These are phyloP conservation scores for Ophion costatus DNA, from an alignment of 2,888 invertebrate species.

Conservation along the genomic window DNA sequence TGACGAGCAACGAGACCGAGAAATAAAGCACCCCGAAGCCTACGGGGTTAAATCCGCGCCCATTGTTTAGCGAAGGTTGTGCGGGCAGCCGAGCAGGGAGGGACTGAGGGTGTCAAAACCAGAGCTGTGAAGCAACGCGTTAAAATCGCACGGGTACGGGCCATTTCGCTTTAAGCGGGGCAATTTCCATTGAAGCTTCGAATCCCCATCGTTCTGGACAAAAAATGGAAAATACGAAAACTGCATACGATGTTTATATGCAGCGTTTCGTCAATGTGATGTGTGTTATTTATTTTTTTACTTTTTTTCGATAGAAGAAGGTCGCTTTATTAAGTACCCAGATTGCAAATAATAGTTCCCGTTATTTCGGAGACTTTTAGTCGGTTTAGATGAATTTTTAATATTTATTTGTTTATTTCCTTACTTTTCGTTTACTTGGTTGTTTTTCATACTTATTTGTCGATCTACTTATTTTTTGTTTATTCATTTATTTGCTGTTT, in stretches of 20 bases:
- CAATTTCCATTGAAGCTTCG: not conserved
- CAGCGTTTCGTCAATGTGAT: not conserved
- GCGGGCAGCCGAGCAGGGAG: not conserved
- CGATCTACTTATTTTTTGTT: not conserved
- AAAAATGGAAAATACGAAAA: not conserved
- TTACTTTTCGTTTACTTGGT: not conserved
- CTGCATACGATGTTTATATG: not conserved
- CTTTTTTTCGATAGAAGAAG: not conserved
- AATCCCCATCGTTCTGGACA: not conserved
- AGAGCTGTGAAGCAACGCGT: slow-evolving; percentile 25
- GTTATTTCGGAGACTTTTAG: not conserved
- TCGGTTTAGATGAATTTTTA: not conserved
- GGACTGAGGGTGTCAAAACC: slow-evolving; percentile 42
- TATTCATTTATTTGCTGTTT: not conserved
- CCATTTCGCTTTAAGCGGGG: not conserved
- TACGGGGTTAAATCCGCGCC: slow-evolving; percentile 8
- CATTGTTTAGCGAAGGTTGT: slow-evolving; percentile 33
- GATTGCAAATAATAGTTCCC: not conserved
- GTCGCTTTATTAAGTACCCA: not conserved
- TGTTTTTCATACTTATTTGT: not conserved
- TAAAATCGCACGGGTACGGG: slow-evolving; percentile 43
- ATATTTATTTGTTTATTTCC: not conserved
- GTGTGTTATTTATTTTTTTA: not conserved
- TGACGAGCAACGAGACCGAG: slow-evolving; percentile 25
- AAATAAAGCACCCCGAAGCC: not conserved